A percentile compares a stretch with the other conserved stretches of the same genome.
Conservation (phyloP, 1,140 invertebrate species). For the Papilio glaucus region DNA sequence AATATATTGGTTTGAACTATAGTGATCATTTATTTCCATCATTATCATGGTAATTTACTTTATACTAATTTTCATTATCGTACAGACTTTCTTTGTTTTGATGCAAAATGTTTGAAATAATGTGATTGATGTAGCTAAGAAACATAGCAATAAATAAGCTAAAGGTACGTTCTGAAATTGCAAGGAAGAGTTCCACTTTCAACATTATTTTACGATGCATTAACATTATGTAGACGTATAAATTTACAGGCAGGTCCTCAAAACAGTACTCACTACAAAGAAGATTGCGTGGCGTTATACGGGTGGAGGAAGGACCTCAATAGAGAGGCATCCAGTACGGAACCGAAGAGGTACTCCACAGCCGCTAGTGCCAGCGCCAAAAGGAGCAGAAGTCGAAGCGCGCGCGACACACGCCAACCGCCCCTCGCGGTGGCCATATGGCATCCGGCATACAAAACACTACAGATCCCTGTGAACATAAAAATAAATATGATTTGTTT, state of each 20-base stretch:
- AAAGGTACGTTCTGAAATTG: not conserved
- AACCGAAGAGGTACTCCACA: constrained; percentile 76
- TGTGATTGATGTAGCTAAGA: too few relatives aligned
- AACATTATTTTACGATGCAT: not conserved
- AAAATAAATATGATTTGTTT: too few relatives aligned
- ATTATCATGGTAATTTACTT: too few relatives aligned
- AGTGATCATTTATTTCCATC: too few relatives aligned
- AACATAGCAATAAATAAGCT: too few relatives aligned
- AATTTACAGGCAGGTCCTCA: too few relatives aligned
- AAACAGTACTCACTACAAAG: constrained; percentile 54
- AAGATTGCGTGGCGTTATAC: constrained; percentile 67
- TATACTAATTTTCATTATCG: too few relatives aligned
- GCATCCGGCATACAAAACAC: constrained; percentile 57
- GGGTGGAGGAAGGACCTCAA: constrained; percentile 72
- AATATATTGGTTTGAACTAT: too few relatives aligned
- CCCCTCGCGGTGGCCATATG: constrained; percentile 71
- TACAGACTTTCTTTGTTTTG: too few relatives aligned
- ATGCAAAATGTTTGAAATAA: too few relatives aligned
- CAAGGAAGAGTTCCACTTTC: not conserved
- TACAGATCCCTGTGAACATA: not conserved
- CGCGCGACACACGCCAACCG: constrained; percentile 72
- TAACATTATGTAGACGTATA: not conserved
- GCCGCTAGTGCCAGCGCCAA: constrained; percentile 71
- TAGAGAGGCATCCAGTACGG: constrained; percentile 74
- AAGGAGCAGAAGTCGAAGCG: constrained; percentile 71